Evolutionary conservation across 2,797 vertebrate species (phyloP).

Genomic region (Sebastes melanostomus): DNA sequence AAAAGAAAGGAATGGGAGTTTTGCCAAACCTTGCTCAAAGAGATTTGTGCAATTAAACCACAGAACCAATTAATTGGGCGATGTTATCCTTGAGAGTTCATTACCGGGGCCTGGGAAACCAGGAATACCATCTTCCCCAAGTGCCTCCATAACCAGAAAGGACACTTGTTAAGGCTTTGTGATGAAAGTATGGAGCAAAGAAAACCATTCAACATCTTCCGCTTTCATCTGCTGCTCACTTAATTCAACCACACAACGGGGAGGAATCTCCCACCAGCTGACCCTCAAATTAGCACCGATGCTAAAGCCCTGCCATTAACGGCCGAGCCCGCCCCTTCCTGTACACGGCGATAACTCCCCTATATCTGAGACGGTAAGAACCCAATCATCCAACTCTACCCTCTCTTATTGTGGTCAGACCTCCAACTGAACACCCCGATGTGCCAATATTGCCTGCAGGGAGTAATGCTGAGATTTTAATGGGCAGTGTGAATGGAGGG

Average conservation of each 20-base stretch:
- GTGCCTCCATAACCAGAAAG: slow-evolving; percentile 51
- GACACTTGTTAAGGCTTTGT: slow-evolving; percentile 27
- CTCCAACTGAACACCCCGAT: slow-evolving; percentile 57
- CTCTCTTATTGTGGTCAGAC: slow-evolving; percentile 58
- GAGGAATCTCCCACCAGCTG: slow-evolving; percentile 70
- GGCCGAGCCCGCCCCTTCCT: slow-evolving; percentile 40
- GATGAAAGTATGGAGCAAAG: slow-evolving; percentile 52
- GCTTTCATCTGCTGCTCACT: slow-evolving; percentile 69
- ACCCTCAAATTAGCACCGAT: slow-evolving; percentile 74
- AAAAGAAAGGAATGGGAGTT: slow-evolving; percentile 41
- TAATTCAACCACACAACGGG: slow-evolving; percentile 69
- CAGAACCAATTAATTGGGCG: slow-evolving; percentile 69
- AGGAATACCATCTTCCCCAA: slow-evolving; percentile 46
- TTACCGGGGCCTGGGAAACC: slow-evolving; percentile 75
- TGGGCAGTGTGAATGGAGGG: slow-evolving; percentile 69
- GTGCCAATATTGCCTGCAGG: slow-evolving; percentile 63
- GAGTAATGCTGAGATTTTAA: slow-evolving; percentile 73
- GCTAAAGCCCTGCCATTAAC: slow-evolving; percentile 58
- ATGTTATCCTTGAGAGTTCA: slow-evolving; percentile 72
- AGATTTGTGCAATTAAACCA: slow-evolving; percentile 70
- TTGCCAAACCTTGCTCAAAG: slow-evolving; percentile 68
- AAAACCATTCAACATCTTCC: slow-evolving; percentile 59
- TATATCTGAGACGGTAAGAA: slow-evolving; percentile 43
- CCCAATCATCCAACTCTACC: slow-evolving; percentile 60
- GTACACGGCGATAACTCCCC: slow-evolving; percentile 33